Base-by-base conservation (phyloP, 2,797 vertebrate genomes). In the Ciconia nigra region DNA sequence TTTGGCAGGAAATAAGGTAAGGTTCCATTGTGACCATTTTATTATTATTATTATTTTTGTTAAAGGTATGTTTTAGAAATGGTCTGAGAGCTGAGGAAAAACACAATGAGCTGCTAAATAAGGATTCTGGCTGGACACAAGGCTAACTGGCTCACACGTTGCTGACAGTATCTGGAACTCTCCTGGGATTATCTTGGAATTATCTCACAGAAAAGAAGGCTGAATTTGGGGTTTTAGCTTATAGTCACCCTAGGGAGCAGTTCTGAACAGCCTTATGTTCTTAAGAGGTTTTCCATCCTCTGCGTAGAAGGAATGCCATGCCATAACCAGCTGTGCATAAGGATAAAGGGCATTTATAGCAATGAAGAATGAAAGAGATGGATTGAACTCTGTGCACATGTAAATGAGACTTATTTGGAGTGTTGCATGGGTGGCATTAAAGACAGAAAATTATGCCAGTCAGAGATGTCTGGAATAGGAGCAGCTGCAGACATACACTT, bases 1-100 rank as follows among this genome's bases (percentile, higher is more conserved):
- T 90, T 62, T 95, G 90, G 51, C 88, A 96, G 67, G 22, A 96
- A 83, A 87, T 22, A 96, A 96, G 93, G 96, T 97, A 97, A 96
- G 95, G 33, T 58, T 93, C 39, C 41, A n/a, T 74, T 85, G 89
- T 55, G 35, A 76, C 5, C 4, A 13, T 55, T 71, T 90, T 65
- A 82, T 74, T 86, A 63, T 77, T 80, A 62, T 55, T 70, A 67
- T 51, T 92, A 47, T 9, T 69, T 88, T 74, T 82, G 52, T 79
- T 92, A 80, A 95, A 95, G 12, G 9, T 83, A 28, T 57, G 5
- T 57, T 81, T 93, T 63, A 39, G 78, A 73, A 78, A 84, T 69
- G 18, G 7, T 77, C 39, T 63, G 62, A 80, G 33, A 84, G 12
- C 6, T 88, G 54, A 88, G 47, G 22, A n/a, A 96, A 94, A 93